phyloP scores from a whole-genome alignment of 1,140 invertebrate genomes.

The Lepidostoma basale region DNA sequence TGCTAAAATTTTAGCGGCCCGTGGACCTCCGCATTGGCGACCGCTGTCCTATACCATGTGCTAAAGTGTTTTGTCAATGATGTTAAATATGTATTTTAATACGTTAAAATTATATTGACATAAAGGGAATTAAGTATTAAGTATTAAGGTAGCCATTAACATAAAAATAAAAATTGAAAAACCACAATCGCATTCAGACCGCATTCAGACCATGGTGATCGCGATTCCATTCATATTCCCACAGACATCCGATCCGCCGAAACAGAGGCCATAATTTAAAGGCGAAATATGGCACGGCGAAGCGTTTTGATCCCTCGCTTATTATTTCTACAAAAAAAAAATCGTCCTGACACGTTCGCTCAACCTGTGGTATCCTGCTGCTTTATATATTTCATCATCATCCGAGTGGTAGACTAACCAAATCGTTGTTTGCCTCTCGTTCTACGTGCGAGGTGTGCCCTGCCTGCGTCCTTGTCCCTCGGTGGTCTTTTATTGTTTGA shows the following conservation, averaged over 20 bases:
- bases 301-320: slow-evolving; percentile 26
- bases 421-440: not conserved
- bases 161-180: too few species aligned
- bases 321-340: slow-evolving; percentile 35
- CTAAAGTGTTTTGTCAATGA: too few species aligned
- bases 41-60: too few species aligned
- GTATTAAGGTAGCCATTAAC: too few species aligned
- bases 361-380: slow-evolving; percentile 29
- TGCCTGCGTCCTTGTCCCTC: not conserved
- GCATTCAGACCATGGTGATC: too few species aligned
- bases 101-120: too few species aligned
- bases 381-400: slow-evolving; percentile 38
- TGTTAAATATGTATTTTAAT: too few species aligned
- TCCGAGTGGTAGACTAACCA: slow-evolving; percentile 7
- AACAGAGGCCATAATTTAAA: slow-evolving; percentile 16
- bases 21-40: too few species aligned
- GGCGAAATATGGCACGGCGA: slow-evolving; percentile 18
- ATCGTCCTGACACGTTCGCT: slow-evolving; percentile 41
- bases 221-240: slow-evolving; percentile 25
- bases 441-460: not conserved
- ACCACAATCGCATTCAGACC: too few species aligned
- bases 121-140: too few species aligned
- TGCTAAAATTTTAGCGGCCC: too few species aligned
- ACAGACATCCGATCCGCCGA: slow-evolving; percentile 16
- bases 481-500: slow-evolving; percentile 17